phyloP scores from a whole-genome alignment of 2,113 vertebrate genomes.

The Hucho hucho region DNA sequence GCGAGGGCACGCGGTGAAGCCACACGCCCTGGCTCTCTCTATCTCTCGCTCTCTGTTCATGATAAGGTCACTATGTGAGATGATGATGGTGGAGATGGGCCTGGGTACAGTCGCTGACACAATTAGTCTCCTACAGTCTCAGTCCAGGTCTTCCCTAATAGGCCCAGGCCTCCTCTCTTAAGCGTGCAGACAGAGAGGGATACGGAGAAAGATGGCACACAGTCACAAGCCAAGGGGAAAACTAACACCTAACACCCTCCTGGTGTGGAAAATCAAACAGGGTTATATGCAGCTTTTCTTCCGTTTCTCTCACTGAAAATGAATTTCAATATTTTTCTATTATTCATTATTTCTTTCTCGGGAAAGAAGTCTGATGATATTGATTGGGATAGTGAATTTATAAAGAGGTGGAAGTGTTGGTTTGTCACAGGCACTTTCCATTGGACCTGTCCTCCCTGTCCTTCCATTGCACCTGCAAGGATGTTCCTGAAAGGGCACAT shows the following conservation, averaged over 20 bases:
- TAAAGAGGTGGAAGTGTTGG: slow-evolving; percentile 55
- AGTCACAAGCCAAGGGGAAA: background rate
- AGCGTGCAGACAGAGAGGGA: slow-evolving; percentile 30
- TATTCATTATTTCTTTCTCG: slow-evolving; percentile 63
- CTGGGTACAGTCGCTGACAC: slow-evolving; percentile 51
- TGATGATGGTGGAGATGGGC: slow-evolving; percentile 5
- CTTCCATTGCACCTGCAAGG: too few relatives aligned
- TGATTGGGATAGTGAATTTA: slow-evolving; percentile 68
- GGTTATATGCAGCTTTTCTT: background rate
- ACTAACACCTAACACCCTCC: background rate
- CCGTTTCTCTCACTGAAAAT: slow-evolving; percentile 43
- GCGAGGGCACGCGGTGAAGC: slow-evolving; percentile 28
- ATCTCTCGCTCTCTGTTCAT: slow-evolving; percentile 13
- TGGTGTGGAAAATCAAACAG: background rate
- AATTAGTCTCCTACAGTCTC: slow-evolving; percentile 53
- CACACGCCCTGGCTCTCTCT: slow-evolving; percentile 9
- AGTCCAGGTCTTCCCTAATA: slow-evolving; percentile 23
- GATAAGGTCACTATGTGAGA: slow-evolving; percentile 28
- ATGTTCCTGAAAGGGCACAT: slow-evolving; percentile 58
- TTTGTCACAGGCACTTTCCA: slow-evolving; percentile 19
- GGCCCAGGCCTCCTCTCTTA: slow-evolving; percentile 37
- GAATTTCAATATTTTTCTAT: slow-evolving; percentile 62
- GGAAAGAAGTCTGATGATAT: slow-evolving; percentile 47
- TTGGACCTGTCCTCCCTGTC: background rate
- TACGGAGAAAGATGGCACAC: slow-evolving; percentile 48